Conservation (phyloP, 1,140 invertebrate genomes). For the Saxidomus purpurata region DNA sequence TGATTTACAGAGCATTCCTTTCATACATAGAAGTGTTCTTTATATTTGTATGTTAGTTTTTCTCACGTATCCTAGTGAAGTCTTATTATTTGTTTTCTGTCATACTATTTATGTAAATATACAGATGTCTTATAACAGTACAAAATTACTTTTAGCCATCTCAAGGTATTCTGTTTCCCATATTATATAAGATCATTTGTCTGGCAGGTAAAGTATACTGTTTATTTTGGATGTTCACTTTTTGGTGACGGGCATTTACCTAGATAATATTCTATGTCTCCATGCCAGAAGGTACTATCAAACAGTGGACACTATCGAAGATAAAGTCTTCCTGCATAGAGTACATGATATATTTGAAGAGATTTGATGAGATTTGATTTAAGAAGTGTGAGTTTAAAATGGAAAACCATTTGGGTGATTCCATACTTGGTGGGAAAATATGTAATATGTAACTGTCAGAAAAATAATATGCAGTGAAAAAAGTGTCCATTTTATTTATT, state of each 20-base stretch:
- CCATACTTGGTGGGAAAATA: not conserved
- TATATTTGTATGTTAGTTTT: not conserved
- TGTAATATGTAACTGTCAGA: not conserved
- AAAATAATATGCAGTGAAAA: not conserved
- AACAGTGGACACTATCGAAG: not conserved
- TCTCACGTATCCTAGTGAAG: conserved; percentile 16
- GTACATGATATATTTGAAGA: not conserved
- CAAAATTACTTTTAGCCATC: conserved; percentile 4
- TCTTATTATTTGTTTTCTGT: not conserved
- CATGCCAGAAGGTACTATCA: not conserved
- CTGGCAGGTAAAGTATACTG: conserved; percentile 17
- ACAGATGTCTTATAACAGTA: conserved; percentile 18
- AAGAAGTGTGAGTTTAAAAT: not conserved
- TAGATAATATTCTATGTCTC: not conserved
- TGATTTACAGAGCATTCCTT: not conserved
- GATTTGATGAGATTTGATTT: not conserved
- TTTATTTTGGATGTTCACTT: not conserved
- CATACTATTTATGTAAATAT: not conserved
- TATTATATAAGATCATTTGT: conserved; percentile 28
- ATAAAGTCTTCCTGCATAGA: not conserved
- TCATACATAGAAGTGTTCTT: not conserved
- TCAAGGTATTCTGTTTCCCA: not conserved
- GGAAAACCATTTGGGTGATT: not conserved
- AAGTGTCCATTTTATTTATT: not conserved
- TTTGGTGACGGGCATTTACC: not conserved